phyloP scores from a whole-genome alignment of 1,140 invertebrate species.

The Drosophila nigrodunni region DNA sequence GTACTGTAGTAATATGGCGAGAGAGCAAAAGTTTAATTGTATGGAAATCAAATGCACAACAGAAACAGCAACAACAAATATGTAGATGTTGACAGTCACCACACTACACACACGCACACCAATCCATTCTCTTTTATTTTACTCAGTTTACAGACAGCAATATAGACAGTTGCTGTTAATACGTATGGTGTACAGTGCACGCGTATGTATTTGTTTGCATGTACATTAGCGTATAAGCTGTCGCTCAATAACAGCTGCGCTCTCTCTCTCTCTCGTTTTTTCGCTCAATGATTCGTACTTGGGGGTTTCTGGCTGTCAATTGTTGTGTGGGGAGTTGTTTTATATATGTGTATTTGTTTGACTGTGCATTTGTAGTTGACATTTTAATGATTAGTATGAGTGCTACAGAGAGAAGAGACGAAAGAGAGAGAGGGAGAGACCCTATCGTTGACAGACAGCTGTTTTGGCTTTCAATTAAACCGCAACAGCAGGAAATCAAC shows the following conservation, averaged over 20 bases:
- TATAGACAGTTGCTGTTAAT: neutral
- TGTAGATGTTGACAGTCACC: neutral
- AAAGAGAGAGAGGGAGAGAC: conserved; percentile 4
- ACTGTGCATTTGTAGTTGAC: conserved; percentile 28
- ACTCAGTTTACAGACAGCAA: neutral
- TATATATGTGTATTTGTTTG: conserved; percentile 34
- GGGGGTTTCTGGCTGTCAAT: conserved; percentile 47
- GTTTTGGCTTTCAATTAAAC: conserved; percentile 70
- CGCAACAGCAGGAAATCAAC: conserved; percentile 46
- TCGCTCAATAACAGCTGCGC: conserved; percentile 18
- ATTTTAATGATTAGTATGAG: conserved; percentile 30
- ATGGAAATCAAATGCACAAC: conserved; percentile 3
- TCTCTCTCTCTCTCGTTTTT: conserved; percentile 33
- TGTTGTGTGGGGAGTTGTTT: conserved; percentile 73
- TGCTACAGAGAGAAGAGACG: conserved; percentile 2
- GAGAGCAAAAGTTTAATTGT: conserved; percentile 13
- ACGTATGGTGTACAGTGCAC: conserved; percentile 34
- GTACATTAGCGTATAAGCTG: conserved; percentile 19
- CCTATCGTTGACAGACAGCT: conserved; percentile 64
- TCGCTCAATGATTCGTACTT: conserved; percentile 16
- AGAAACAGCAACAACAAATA: conserved; percentile 12
- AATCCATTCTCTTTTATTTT: conserved; percentile 13
- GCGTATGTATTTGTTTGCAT: conserved; percentile 20
- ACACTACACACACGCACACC: neutral
- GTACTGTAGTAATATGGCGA: neutral